Percentiles rank a stretch among this genome's conserved stretches.
phyloP scores from a whole-genome alignment of 2,113 vertebrate genomes.

The Pagrus major region DNA sequence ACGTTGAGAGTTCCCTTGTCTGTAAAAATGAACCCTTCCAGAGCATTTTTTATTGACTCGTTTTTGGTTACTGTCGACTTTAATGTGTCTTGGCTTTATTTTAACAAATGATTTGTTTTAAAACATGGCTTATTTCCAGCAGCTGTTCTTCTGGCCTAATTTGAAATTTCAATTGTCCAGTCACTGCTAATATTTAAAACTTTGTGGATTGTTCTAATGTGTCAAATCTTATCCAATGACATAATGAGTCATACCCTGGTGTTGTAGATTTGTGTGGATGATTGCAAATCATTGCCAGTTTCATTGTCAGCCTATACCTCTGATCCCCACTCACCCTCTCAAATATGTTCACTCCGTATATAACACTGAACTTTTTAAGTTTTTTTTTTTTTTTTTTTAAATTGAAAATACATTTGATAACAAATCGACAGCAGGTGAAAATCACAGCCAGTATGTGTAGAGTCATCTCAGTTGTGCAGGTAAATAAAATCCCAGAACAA shows the following conservation, averaged over 20 bases:
- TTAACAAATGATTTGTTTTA: constrained; percentile 12
- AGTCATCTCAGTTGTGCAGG: neutral
- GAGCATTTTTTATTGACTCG: constrained; percentile 24
- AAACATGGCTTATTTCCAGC: neutral
- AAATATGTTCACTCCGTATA: neutral
- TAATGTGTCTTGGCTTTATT: constrained; percentile 31
- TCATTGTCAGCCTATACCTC: constrained; percentile 18
- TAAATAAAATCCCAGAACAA: constrained; percentile 3
- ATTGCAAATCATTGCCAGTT: constrained; percentile 26
- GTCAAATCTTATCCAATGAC: constrained; percentile 10
- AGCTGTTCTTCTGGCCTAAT: constrained; percentile 35
- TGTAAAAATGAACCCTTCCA: constrained; percentile 20
- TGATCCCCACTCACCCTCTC: neutral
- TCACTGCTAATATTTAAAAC: constrained; percentile 39
- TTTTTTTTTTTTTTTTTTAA: too few relatives aligned
- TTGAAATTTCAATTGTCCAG: constrained; percentile 9
- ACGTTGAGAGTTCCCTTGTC: constrained; percentile 24
- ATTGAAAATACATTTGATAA: neutral
- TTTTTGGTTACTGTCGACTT: constrained; percentile 21
- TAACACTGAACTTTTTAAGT: constrained; percentile 7
- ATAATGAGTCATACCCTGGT: constrained; percentile 11
- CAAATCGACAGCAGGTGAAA: constrained; percentile 6
- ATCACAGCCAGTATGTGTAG: neutral
- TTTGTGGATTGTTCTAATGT: constrained; percentile 5
- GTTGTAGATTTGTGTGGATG: constrained; percentile 31